Percentiles rank a stretch among this genome's conserved stretches.
phyloP scores from a whole-genome alignment of 2,797 vertebrate genomes.

The Girardinus metallicus region DNA sequence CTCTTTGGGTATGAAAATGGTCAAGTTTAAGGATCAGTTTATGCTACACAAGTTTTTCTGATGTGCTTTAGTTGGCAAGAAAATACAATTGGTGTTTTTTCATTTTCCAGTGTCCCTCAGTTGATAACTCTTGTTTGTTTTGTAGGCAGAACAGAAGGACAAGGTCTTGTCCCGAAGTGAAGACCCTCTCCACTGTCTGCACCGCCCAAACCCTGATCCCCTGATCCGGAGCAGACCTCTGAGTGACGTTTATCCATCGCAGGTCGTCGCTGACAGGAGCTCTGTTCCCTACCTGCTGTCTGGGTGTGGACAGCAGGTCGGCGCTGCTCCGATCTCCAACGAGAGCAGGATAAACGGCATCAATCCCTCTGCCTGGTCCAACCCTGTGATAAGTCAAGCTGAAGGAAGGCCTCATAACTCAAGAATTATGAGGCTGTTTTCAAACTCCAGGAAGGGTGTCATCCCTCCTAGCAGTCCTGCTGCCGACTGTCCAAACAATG shows the following conservation, averaged over 20 bases:
- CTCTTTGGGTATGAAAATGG: background rate
- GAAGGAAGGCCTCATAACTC: slow-evolving; percentile 83
- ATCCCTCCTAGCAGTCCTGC: slow-evolving; percentile 41
- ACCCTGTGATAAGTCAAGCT: slow-evolving; percentile 61
- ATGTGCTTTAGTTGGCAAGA: slow-evolving; percentile 7
- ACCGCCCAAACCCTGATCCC: slow-evolving; percentile 51
- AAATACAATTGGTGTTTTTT: slow-evolving; percentile 2
- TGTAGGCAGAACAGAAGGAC: slow-evolving; percentile 78
- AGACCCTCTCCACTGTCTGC: slow-evolving; percentile 59
- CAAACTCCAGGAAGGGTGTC: slow-evolving; percentile 80
- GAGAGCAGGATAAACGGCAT: slow-evolving; percentile 66
- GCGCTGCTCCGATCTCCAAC: slow-evolving; percentile 48
- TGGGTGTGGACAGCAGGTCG: slow-evolving; percentile 60
- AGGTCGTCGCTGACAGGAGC: slow-evolving; percentile 51
- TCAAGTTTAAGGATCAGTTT: background rate
- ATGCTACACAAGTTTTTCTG: background rate
- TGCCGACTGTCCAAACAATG: slow-evolving; percentile 74
- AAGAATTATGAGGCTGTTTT: slow-evolving; percentile 89
- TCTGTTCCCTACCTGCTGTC: slow-evolving; percentile 58
- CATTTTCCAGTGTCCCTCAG: background rate
- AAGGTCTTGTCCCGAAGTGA: slow-evolving; percentile 75
- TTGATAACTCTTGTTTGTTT: slow-evolving; percentile 47
- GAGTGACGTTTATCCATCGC: slow-evolving; percentile 67
- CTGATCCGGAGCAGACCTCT: slow-evolving; percentile 60
- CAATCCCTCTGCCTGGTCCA: slow-evolving; percentile 64